Base-by-base conservation (phyloP, 2,113 vertebrate species). In the Poeciliopsis occidentalis region DNA sequence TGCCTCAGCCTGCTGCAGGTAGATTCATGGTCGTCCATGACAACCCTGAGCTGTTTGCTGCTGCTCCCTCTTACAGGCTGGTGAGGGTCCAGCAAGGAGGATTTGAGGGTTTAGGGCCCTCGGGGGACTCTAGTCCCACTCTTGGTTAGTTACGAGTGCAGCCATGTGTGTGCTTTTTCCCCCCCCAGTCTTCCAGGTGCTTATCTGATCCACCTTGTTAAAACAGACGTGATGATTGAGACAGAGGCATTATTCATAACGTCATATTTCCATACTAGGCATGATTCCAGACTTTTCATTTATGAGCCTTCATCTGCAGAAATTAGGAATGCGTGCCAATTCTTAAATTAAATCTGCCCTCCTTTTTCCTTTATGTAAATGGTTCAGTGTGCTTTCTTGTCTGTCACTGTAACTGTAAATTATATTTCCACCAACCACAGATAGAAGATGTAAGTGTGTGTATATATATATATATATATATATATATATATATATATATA, bases 171-270 rank as follows among this genome's bases (percentile, higher is more conserved):
- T 57, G 22, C 8, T 57, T 57, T 5, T 68, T 68, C 87, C 84
- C 60, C n/a, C 71, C 89, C 85, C 73, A 69, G 75, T 61, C 80
- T 90, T n/a, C 83, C 92, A 93, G 93, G 91, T 93, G 91, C 84
- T 78, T 78, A 77, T 84, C 81, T 97, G 96, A 98, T 98, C 96
- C 95, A 93, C 94, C 94, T 95, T 96, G 97, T 97, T 97, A 96
- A 96, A 96, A 92, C 91, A 78, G 93, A 97, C 95, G 92, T 91
- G 95, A 94, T 96, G 95, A 96, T 96, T 95, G 96, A 97, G 96
- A 95, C 95, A 92, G 95, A 96, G 95, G 93, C 96, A 97, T 99
- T 97, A 98, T 97, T 98, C 97, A 97, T 97, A 97, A 97, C 95
- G 96, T 95, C 95, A 95, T 96, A 98, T 97, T 97, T 97, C 95